A percentile compares a stretch with the other conserved stretches of the same genome.
These are phyloP conservation scores for Dromaius novaehollandiae DNA, from an alignment of 2,113 vertebrate species.

Conservation along the genomic window DNA sequence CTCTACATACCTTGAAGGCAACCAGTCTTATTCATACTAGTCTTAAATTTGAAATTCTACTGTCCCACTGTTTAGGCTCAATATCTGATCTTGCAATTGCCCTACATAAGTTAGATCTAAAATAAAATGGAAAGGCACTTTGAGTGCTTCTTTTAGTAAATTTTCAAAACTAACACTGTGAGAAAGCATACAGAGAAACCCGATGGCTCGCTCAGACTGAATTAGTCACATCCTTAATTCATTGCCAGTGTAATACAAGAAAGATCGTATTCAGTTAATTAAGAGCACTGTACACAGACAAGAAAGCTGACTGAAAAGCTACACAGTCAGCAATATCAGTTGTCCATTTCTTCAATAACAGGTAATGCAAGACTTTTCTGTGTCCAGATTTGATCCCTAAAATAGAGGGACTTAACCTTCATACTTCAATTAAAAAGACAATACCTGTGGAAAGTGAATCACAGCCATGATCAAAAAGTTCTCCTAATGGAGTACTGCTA, in stretches of 20 bases:
- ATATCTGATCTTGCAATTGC: background rate
- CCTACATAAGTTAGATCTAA: background rate
- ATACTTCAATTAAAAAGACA: background rate
- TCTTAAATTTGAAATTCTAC: background rate
- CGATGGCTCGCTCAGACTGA: background rate
- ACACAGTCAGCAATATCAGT: background rate
- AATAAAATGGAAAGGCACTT: background rate
- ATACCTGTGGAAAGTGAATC: slow-evolving; percentile 97
- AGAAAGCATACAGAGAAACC: background rate
- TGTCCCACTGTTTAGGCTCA: background rate
- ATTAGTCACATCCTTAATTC: background rate
- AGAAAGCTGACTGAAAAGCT: background rate
- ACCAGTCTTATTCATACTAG: background rate
- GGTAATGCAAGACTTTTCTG: background rate
- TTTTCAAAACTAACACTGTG: background rate
- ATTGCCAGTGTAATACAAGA: background rate
- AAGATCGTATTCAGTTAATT: background rate
- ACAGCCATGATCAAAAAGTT: slow-evolving; percentile 98
- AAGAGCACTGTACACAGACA: background rate
- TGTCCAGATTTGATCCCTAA: background rate
- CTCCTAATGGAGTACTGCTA: slow-evolving; percentile 94
- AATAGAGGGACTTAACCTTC: background rate
- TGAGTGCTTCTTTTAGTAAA: background rate
- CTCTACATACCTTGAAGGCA: background rate
- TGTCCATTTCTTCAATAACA: background rate